These are phyloP conservation scores for Apocheima hispidaria DNA, from an alignment of 2,888 invertebrate species.

Conservation along the genomic window DNA sequence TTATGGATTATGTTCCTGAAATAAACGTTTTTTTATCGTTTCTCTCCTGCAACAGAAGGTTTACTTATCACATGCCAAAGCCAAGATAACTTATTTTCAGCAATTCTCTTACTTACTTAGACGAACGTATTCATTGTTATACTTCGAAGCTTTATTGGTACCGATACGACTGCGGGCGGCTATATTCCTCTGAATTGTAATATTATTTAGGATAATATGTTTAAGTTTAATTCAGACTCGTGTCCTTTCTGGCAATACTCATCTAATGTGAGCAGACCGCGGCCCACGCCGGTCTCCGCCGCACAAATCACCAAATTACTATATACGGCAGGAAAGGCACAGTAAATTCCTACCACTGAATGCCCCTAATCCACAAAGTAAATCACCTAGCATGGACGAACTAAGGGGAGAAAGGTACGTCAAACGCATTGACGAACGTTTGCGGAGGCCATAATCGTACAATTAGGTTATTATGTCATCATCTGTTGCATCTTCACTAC, in stretches of 20 bases:
- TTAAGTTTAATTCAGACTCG: neutral
- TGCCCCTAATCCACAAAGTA: constrained; percentile 46
- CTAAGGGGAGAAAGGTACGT: constrained; percentile 1
- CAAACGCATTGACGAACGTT: neutral
- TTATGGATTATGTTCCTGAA: no score
- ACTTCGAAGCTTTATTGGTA: no score
- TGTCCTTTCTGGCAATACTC: constrained; percentile 10
- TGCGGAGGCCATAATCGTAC: neutral
- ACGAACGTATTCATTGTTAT: no score
- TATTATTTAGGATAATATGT: no score
- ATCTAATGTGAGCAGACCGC: constrained; percentile 12
- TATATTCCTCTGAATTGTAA: no score
- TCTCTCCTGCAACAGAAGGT: no score
- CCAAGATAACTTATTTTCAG: no score
- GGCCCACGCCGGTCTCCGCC: constrained; percentile 27
- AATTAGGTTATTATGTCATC: neutral
- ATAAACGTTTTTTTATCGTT: no score
- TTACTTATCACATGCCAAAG: no score
- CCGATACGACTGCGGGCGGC: no score
- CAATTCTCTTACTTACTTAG: no score
- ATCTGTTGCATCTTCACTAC: no score
- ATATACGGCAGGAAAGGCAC: constrained; percentile 43
- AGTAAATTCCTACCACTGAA: constrained; percentile 43
- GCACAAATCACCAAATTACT: constrained; percentile 48
- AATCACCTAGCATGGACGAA: constrained; percentile 31